Percentiles rank a stretch among this genome's conserved stretches.
phyloP scores from a whole-genome alignment of 2,797 vertebrate species.

The Pteropus rufus region DNA sequence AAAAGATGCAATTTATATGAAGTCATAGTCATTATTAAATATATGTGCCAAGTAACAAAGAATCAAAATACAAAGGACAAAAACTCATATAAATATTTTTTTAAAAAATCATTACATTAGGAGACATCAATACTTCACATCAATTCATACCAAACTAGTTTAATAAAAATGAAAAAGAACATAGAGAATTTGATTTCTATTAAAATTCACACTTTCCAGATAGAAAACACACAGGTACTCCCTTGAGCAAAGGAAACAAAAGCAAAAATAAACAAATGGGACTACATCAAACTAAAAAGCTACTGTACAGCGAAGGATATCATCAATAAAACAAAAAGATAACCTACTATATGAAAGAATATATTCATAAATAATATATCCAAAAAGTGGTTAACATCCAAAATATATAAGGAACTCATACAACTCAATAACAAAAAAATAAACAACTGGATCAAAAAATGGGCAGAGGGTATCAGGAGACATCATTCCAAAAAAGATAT shows the following conservation, averaged over 20 bases:
- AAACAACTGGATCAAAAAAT: not conserved
- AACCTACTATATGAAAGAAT: not conserved
- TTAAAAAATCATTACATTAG: not conserved
- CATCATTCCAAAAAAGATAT: not conserved
- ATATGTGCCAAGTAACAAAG: not conserved
- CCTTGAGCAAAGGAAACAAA: not conserved
- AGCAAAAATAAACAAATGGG: not conserved
- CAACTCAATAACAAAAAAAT: not conserved
- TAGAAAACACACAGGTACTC: not conserved
- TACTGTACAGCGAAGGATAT: not conserved
- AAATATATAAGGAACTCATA: not conserved
- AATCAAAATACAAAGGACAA: constrained; percentile 20
- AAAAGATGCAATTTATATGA: constrained; percentile 1
- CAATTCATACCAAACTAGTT: not conserved
- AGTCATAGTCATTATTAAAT: not conserved
- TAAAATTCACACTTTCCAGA: constrained; percentile 13
- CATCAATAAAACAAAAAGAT: not conserved
- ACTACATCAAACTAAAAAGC: not conserved
- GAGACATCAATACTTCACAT: not conserved
- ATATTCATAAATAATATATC: not conserved
- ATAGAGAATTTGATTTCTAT: not conserved
- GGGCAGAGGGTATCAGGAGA: not conserved
- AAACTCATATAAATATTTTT: not conserved
- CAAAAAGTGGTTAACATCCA: not conserved
- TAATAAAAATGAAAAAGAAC: not conserved